Base-by-base conservation (phyloP, 2,113 vertebrate species). In the Eurystomus gularis region DNA sequence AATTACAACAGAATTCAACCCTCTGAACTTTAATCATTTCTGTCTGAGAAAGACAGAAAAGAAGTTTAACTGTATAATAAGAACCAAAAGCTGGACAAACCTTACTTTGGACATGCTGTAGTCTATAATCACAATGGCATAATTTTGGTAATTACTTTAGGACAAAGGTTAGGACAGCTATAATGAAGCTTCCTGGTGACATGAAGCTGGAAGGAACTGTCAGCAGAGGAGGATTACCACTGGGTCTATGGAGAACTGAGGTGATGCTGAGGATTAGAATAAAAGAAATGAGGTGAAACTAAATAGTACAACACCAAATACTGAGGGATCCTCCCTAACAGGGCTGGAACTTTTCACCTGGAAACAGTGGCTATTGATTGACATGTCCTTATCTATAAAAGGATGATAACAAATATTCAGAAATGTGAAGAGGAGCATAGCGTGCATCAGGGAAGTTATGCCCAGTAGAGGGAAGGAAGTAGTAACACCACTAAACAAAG, bases 61-160 rank as follows among this genome's bases (percentile, higher is more conserved):
- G 4, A 55, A 76, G 17, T 85, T 37, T 80, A 77, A 83, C 48
- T 39, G 37, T 42, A 64, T 37, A 76, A 11, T 55, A 72, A 61
- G 70, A 80, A 80, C 11, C 17, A 33, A 29, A 93, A 83, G 48
- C 31, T 87, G 66, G 70, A 79, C 18, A 83, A 85, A 73, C 40
- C 28, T 89, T 65, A 79, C 70, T 93, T 76, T 35, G 40, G 66
- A 94, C 54, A 92, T n/a, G n/a, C 20, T 66, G 51, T 42, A 70
- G 40, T 42, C 88, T 92, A 77, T 58, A 86, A 93, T 80, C 86
- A 73, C 46, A 80, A 80, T 5, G 40, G 40, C n/a, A 25, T 88
- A 28, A 90, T 90, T 92, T 76, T 57, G 49, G 52, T 93, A 86
- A 83, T 88, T 88, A 66, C 58, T 77, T 76, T 17, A 13, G 28